These are phyloP conservation scores for Volucella inanis DNA, from an alignment of 2,888 invertebrate genomes.

Conservation along the genomic window DNA sequence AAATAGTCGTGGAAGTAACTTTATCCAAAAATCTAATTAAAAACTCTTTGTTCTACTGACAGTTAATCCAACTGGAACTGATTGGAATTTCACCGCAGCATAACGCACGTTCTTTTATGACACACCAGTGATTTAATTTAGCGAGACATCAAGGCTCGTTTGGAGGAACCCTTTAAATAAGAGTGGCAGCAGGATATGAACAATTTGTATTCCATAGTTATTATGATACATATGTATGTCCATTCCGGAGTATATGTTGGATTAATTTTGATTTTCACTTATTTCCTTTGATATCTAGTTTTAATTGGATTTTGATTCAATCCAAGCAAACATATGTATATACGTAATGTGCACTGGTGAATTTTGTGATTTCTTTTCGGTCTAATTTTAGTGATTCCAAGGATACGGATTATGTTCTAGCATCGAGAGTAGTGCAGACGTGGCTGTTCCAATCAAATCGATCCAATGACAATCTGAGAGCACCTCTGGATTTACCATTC, in stretches of 20 bases:
- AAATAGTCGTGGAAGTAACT: conserved; percentile 27
- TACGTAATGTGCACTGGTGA: conserved; percentile 5
- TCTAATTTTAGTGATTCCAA: conserved; percentile 78
- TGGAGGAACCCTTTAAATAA: conserved; percentile 13
- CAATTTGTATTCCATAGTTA: conserved; percentile 12
- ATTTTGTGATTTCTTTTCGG: conserved; percentile 1
- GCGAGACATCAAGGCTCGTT: conserved; percentile 26
- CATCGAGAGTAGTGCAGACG: conserved; percentile 83
- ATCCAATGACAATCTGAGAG: conserved; percentile 81
- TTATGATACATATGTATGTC: neutral
- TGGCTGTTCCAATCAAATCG: conserved; percentile 83
- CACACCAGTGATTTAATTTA: conserved; percentile 33
- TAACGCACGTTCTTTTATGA: conserved; percentile 21
- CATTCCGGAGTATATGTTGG: conserved; percentile 2
- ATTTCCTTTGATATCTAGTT: conserved; percentile 5
- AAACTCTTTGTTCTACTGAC: conserved; percentile 50
- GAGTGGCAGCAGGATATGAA: conserved; percentile 27
- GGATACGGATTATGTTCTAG: conserved; percentile 82
- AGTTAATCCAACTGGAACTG: conserved; percentile 50
- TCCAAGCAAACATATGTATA: neutral
- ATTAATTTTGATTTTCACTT: conserved; percentile 26
- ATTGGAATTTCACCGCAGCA: conserved; percentile 45
- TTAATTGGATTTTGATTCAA: conserved; percentile 32
- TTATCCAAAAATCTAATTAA: conserved; percentile 66
- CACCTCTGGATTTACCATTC: conserved; percentile 81